These are phyloP conservation scores for Hypomecis punctinalis DNA, from an alignment of 2,888 invertebrate species.

Conservation along the genomic window DNA sequence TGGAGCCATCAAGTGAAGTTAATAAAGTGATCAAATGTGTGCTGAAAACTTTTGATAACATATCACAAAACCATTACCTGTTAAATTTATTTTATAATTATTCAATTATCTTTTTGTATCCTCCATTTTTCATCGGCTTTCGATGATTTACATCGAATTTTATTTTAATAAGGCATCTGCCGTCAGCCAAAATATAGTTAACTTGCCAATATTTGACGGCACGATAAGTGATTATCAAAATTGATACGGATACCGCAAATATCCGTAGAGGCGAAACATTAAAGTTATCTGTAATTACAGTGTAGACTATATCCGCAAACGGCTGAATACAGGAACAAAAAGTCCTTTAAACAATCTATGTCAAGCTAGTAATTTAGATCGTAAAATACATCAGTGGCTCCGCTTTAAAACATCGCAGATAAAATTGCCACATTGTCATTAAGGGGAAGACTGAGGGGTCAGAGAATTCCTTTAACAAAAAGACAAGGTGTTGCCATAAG, in stretches of 20 bases:
- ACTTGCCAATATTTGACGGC: constrained; percentile 25
- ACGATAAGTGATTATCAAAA: constrained; percentile 31
- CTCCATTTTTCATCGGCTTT: constrained; percentile 5
- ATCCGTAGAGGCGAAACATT: constrained; percentile 34
- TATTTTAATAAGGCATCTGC: constrained; percentile 31
- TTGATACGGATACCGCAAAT: constrained; percentile 36
- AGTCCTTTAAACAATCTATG: background rate
- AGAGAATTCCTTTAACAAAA: constrained; percentile 43
- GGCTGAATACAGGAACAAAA: background rate
- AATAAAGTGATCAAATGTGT: too few relatives aligned
- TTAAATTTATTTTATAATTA: too few relatives aligned
- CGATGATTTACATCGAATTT: too few relatives aligned
- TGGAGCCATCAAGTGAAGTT: too few relatives aligned
- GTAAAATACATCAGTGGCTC: background rate
- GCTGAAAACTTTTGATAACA: too few relatives aligned
- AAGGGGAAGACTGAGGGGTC: constrained; percentile 29
- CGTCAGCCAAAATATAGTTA: constrained; percentile 24
- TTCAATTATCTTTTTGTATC: background rate
- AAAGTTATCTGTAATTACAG: constrained; percentile 30
- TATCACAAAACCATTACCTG: too few relatives aligned
- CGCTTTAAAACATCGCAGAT: background rate
- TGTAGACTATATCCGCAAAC: background rate
- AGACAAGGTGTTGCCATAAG: constrained; percentile 46
- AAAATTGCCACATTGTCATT: constrained; percentile 29
- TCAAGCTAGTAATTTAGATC: background rate